Conservation (phyloP, 2,113 vertebrate species). For the Verasper variegatus region DNA sequence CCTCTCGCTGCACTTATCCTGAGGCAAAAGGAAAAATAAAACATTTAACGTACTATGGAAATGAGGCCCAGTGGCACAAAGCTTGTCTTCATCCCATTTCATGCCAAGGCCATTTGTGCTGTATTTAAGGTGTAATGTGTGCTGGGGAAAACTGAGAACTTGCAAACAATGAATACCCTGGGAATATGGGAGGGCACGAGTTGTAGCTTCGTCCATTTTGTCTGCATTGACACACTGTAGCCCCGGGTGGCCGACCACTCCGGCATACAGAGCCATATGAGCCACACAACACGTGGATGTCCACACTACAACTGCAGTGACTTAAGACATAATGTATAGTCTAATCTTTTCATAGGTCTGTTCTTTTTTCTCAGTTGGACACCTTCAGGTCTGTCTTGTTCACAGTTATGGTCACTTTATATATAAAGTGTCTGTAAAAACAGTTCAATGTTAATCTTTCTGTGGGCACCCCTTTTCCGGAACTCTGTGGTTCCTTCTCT, state of each 20-base stretch:
- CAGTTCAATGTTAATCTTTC: not conserved
- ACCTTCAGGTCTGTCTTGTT: too few species aligned
- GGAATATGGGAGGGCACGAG: conserved; percentile 11
- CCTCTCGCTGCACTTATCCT: conserved; percentile 48
- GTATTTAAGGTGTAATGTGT: conserved; percentile 37
- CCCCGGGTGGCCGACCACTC: not conserved
- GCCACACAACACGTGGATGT: not conserved
- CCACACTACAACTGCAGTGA: not conserved
- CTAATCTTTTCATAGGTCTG: not conserved
- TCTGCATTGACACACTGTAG: conserved; percentile 3
- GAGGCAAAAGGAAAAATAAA: conserved; percentile 64
- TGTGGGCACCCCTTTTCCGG: not conserved
- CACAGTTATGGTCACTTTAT: not conserved
- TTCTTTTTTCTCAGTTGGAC: not conserved
- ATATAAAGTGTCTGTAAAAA: not conserved
- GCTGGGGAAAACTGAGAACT: conserved; percentile 1
- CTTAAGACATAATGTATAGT: too few species aligned
- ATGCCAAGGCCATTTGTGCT: conserved; percentile 39
- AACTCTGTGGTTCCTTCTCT: not conserved
- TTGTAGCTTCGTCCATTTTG: conserved; percentile 1
- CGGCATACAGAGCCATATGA: not conserved
- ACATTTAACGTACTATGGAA: conserved; percentile 61
- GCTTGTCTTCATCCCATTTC: conserved; percentile 32
- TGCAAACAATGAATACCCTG: conserved; percentile 2
- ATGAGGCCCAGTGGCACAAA: conserved; percentile 45